Evolutionary conservation across 2,888 invertebrate species (phyloP), one percentile per base, ranked within the genome.

Genomic region (Dynastes hyllus): DNA sequence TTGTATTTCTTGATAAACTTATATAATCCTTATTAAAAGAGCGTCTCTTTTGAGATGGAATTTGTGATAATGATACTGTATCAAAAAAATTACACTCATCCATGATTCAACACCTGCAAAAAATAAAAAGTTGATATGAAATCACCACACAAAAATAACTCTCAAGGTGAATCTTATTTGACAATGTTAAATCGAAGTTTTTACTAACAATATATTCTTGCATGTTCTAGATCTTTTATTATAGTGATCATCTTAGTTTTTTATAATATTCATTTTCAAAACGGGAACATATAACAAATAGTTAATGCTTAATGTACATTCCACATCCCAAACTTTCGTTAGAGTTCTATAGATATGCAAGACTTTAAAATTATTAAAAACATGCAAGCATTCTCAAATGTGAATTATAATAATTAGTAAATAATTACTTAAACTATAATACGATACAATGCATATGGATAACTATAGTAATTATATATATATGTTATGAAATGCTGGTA

Each of bases 1-100:
- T 89, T 16, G 92, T 92, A 85, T 91, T 91, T 70, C 91, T 88
- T 40, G 92, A 92, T 83, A 92, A 88, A 80, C 91, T 91, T 73
- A 92, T 84, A 80, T 88, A 89, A 70, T 86, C 84, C 79, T 85
- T 86, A 80, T 86, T 86, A 80, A 84, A 85, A 73, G 84, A 84
- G 51, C 83, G 82, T 78, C 85, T 86, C 80, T 82, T 84, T 73
- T 82, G 85, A 51, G 81, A 82, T 53, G 83, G 82, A 55, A 84
- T 83, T 55, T 83, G 83, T n/a, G 70, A 71, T n/a, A 89, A 85
- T 78, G 89, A 89, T 55, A 87, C 85, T 45, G 88, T 89, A 82
- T 89, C 89, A 83, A 86, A 89, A 83, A 87, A 89, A 75, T 89
- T 88, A 77, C 87, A 88, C 80, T 89, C 85, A 79, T 85, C 85